Evolutionary conservation across 1,140 invertebrate species (phyloP), one percentile per base, ranked within the genome.

Genomic region (Apis florea): DNA sequence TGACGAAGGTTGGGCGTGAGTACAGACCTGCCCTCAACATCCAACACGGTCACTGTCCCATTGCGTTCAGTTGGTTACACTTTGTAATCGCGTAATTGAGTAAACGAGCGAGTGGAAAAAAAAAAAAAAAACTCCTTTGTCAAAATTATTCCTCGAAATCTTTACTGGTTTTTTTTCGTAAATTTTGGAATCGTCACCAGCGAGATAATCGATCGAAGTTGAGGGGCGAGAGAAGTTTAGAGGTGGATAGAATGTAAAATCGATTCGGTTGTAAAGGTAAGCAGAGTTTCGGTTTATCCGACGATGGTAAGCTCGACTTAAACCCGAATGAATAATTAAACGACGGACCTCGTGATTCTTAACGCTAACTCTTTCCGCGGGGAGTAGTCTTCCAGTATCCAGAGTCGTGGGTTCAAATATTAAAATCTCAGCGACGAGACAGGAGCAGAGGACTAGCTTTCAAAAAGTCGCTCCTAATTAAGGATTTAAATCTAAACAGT

Each of bases 361-460:
- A 82, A 85, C 73, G 58, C 54, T n/a, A 78, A 19, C 63, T 69
- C 76, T 71, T 53, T 51, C 9, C 17, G 61, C 1, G 26, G 1
- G 15, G 58, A 11, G 51, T 40, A 51, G 66, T 49, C 40, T 54
- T 17, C 24, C 76, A 40, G 68, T 58, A 61, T 21, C 15, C 75
- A 5, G 12, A 61, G 26, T 17, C 58, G 47, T 53, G 9, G 54
- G 71, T 86, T 88, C 84, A 88, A 88, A 88, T 88, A 88, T 88
- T 88, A 84, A 88, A 86, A 88, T 88, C 83, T 79, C 78, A 64
- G 56, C 81, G 87, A n/a, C n/a, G n/a, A n/a, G n/a, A n/a, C n/a
- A n/a, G n/a, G n/a, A n/a, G n/a, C n/a, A n/a, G 79, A 82, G 72
- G 47, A 11, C 51, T 51, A 59, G 85, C 77, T 70, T 72, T 70